Conservation (phyloP, 2,113 vertebrate genomes). For the Thunnus maccoyii region DNA sequence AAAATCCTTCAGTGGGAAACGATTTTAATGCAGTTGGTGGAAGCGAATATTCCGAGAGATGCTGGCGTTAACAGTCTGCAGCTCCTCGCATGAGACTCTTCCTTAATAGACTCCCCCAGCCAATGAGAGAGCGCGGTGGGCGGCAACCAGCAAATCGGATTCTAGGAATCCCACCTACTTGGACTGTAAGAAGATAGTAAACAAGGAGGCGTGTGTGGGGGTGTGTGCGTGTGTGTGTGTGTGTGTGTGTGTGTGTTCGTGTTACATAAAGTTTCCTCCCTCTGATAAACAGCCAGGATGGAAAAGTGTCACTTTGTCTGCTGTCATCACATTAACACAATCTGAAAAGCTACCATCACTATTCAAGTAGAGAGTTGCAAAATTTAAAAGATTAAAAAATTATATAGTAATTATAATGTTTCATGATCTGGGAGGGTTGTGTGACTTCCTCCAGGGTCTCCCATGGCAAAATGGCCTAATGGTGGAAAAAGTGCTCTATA, state of each 20-base stretch:
- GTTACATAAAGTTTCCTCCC: slow-evolving; percentile 15
- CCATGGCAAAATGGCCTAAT: too few species aligned
- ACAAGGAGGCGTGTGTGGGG: neutral
- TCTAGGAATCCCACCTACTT: neutral
- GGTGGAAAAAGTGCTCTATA: too few species aligned
- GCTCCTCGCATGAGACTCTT: rapidly evolving
- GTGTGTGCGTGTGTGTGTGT: neutral
- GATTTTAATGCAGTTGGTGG: rapidly evolving
- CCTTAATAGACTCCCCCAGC: neutral
- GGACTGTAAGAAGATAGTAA: slow-evolving; percentile 30
- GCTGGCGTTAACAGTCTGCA: neutral
- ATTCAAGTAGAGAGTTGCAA: neutral
- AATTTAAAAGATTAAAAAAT: neutral
- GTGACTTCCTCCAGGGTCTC: too few species aligned
- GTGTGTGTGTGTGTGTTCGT: neutral
- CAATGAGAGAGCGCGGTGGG: slow-evolving; percentile 37
- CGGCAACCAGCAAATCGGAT: neutral
- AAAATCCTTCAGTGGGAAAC: too few species aligned
- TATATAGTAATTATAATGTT: too few species aligned
- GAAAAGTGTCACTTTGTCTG: neutral
- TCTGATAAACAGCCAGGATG: slow-evolving; percentile 27
- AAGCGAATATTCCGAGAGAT: rapidly evolving
- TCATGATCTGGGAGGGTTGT: too few species aligned
- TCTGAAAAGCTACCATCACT: neutral
- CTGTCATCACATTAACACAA: neutral